phyloP scores from a whole-genome alignment of 2,113 vertebrate species.

The Pelecanus crispus region DNA sequence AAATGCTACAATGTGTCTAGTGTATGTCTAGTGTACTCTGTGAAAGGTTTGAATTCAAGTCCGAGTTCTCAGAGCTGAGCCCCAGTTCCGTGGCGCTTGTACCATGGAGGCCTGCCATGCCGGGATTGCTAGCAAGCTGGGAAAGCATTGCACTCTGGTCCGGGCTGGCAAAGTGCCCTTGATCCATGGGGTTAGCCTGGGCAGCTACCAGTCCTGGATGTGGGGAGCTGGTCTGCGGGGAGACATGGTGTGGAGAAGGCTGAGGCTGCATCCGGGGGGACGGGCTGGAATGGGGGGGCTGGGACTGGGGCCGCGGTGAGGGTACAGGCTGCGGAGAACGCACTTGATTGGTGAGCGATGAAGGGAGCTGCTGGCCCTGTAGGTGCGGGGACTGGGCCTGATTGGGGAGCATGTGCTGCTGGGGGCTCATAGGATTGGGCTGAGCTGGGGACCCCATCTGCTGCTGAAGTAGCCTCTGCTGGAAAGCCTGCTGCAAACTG shows the following conservation, averaged over 20 bases:
- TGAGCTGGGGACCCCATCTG: slow-evolving; percentile 86
- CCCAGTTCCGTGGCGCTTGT: slow-evolving; percentile 86
- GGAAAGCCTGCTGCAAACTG: slow-evolving; percentile 85
- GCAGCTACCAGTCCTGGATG: slow-evolving; percentile 89
- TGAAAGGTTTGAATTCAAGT: slow-evolving; percentile 92
- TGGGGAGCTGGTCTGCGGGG: slow-evolving; percentile 94
- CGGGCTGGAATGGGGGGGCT: slow-evolving; percentile 85
- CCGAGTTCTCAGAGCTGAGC: slow-evolving; percentile 83
- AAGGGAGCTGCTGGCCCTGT: slow-evolving; percentile 87
- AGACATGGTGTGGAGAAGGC: slow-evolving; percentile 88
- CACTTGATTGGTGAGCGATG: slow-evolving; percentile 92
- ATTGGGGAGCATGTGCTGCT: slow-evolving; percentile 81
- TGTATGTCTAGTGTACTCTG: slow-evolving; percentile 95
- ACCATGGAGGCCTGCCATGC: slow-evolving; percentile 90
- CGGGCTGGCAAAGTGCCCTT: slow-evolving; percentile 86
- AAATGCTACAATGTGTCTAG: slow-evolving; percentile 86
- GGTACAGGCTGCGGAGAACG: slow-evolving; percentile 92
- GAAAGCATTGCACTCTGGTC: slow-evolving; percentile 94
- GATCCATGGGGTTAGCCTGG: slow-evolving; percentile 83
- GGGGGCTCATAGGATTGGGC: slow-evolving; percentile 83
- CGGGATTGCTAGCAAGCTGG: slow-evolving; percentile 82
- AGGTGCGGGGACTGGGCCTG: slow-evolving; percentile 87
- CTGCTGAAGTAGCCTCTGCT: slow-evolving; percentile 87
- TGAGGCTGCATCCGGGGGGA: slow-evolving; percentile 87
- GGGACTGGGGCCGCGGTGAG: slow-evolving; percentile 87